These are phyloP conservation scores for Cyphomyrus plagiostoma DNA, from an alignment of 2,113 vertebrate species.

Conservation along the genomic window DNA sequence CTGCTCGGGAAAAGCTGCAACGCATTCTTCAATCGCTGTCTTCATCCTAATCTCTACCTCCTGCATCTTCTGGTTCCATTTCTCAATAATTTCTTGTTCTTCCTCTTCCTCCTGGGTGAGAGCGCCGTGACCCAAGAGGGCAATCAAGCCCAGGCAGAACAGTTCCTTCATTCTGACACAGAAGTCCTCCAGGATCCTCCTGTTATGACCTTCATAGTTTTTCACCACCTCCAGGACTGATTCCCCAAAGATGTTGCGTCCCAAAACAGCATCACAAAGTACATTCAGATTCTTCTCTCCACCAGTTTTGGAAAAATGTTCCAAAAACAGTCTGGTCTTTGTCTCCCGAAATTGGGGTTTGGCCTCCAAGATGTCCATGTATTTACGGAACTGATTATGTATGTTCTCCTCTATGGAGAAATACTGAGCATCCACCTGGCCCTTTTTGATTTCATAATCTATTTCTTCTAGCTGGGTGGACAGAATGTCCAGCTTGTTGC, in stretches of 20 bases:
- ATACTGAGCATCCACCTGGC: conserved; percentile 52
- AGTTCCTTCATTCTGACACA: conserved; percentile 67
- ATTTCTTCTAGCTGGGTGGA: conserved; percentile 59
- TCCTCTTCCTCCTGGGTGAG: conserved; percentile 49
- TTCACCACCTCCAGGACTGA: conserved; percentile 57
- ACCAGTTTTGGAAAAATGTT: conserved; percentile 58
- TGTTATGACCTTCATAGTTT: conserved; percentile 53
- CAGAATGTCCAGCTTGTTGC: conserved; percentile 57
- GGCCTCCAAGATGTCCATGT: conserved; percentile 63
- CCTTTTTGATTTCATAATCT: conserved; percentile 60
- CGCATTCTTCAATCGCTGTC: conserved; percentile 46
- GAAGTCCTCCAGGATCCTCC: conserved; percentile 63
- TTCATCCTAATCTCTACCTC: conserved; percentile 64
- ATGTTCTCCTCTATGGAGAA: conserved; percentile 65
- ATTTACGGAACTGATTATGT: conserved; percentile 65
- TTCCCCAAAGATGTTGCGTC: conserved; percentile 55
- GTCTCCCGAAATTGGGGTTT: conserved; percentile 58
- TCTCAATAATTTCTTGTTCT: conserved; percentile 53
- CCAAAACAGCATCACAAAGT: conserved; percentile 61
- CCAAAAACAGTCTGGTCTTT: conserved; percentile 56
- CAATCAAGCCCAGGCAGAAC: conserved; percentile 63
- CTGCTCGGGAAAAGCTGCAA: conserved; percentile 56
- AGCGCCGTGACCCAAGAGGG: conserved; percentile 56
- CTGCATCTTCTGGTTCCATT: conserved; percentile 57
- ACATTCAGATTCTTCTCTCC: conserved; percentile 64